Evolutionary conservation across 2,888 invertebrate species (phyloP).

Genomic region (Drosophila siamana): DNA sequence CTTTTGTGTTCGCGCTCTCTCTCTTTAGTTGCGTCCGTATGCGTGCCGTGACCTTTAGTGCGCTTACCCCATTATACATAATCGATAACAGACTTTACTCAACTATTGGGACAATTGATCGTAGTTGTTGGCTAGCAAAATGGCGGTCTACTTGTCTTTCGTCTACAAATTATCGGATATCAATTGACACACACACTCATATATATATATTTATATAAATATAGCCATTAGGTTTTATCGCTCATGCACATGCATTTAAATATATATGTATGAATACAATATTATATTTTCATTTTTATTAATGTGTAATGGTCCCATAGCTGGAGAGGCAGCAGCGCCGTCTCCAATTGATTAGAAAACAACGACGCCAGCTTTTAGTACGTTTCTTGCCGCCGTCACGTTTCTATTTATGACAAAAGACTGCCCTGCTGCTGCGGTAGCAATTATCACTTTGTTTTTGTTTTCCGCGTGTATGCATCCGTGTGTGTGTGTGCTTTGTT

Average conservation of each 20-base stretch:
- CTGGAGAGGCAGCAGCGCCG: neutral
- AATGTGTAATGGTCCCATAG: constrained; percentile 26
- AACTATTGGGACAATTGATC: constrained; percentile 31
- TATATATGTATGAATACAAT: neutral
- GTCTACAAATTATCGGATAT: constrained; percentile 28
- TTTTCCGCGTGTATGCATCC: neutral
- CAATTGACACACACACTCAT: constrained; percentile 22
- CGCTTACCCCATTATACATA: constrained; percentile 37
- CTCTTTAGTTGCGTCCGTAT: neutral
- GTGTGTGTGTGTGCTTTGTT: constrained; percentile 6
- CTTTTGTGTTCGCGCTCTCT: constrained; percentile 5
- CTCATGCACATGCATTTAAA: neutral
- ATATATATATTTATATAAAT: neutral
- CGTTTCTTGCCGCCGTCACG: constrained; percentile 23
- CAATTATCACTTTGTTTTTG: constrained; percentile 24
- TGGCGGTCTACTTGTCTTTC: constrained; percentile 20
- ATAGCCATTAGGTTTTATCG: constrained; percentile 28
- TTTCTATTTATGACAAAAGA: constrained; percentile 36
- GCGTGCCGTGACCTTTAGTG: constrained; percentile 36
- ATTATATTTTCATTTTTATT: constrained; percentile 23
- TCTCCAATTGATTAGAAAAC: constrained; percentile 39
- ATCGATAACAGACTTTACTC: constrained; percentile 29
- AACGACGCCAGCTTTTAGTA: constrained; percentile 32
- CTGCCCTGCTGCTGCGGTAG: constrained; percentile 17
- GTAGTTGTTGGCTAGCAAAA: constrained; percentile 25